Evolutionary conservation across 2,888 invertebrate species (phyloP), one percentile per base, ranked within the genome.

Genomic region (Odontomyia ornata): DNA sequence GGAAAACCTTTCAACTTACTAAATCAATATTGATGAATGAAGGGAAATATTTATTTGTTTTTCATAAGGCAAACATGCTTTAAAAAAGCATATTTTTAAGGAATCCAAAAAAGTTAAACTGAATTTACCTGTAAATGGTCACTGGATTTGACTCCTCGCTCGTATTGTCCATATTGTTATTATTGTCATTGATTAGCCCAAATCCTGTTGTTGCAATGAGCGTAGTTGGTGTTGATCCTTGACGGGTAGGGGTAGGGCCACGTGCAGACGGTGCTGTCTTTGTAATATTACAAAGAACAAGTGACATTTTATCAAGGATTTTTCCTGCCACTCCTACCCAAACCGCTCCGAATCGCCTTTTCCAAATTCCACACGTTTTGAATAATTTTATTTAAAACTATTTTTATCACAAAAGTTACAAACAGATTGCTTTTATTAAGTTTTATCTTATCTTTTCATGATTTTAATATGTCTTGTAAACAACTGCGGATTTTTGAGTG

Each of bases 71-170:
- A n/a, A n/a, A n/a, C n/a, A n/a, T n/a, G n/a, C n/a, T n/a, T n/a
- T n/a, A n/a, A n/a, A n/a, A n/a, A n/a, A n/a, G n/a, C n/a, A 21
- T 21, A 11, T 25, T 0, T 4, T 36, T 9, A 36, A 36, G 3
- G 36, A 36, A 36, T 36, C 9, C 9, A 36, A 5, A 5, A 9
- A 36, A 36, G 3, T 36, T 36, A 5, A 36, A 36, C 36, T 36
- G 5, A 60, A 60, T n/a, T 60, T 93, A 95, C 95, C 95, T 93
- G 91, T 95, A 95, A 88, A 95, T 95, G 82, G 95, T 94, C 88
- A 94, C 92, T 86, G 93, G 92, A 88, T 92, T 93, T 87, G 93
- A 93, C 89, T 94, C 93, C 87, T 94, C 93, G 90, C 93, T 93
- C 87, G 91, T 92, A 90, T 93, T 94, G 89, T 94, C 93, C 84